These are phyloP conservation scores for Heliconius eleuchia DNA, from an alignment of 1,140 invertebrate genomes.

Conservation along the genomic window DNA sequence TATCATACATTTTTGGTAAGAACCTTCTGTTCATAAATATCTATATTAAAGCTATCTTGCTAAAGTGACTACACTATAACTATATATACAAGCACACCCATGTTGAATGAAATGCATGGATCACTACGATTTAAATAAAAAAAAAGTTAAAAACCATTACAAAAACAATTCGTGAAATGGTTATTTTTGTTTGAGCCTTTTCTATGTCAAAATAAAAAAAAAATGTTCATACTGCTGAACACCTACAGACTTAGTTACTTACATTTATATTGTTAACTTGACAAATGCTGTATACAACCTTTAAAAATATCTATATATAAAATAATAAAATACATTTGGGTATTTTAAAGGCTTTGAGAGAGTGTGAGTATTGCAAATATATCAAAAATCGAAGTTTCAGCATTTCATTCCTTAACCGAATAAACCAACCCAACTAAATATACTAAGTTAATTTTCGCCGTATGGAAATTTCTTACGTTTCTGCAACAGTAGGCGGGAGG, in stretches of 20 bases:
- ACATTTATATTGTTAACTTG: background rate
- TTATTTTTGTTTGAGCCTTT: background rate
- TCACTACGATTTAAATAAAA: slow-evolving; percentile 30
- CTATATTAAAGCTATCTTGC: slow-evolving; percentile 77
- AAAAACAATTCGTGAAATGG: slow-evolving; percentile 7
- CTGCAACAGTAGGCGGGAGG: slow-evolving; percentile 52
- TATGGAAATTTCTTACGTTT: slow-evolving; percentile 45
- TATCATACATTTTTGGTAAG: slow-evolving; percentile 77
- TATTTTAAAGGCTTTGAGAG: background rate
- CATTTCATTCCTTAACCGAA: slow-evolving; percentile 39
- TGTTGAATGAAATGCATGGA: slow-evolving; percentile 35
- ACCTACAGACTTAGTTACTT: background rate
- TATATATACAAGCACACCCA: slow-evolving; percentile 54
- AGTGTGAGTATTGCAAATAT: background rate
- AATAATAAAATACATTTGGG: background rate
- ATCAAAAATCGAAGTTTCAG: slow-evolving; percentile 38
- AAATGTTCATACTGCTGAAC: background rate
- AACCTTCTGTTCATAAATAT: slow-evolving; percentile 65
- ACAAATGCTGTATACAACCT: slow-evolving; percentile 9
- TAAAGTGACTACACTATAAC: slow-evolving; percentile 69
- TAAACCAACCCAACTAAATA: slow-evolving; percentile 43
- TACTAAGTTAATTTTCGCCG: slow-evolving; percentile 33
- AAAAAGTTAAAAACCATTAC: slow-evolving; percentile 2
- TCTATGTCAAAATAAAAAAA: background rate
- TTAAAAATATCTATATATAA: background rate